Conservation (phyloP, 1,140 invertebrate species). For the Stegodyphus mimosarum region DNA sequence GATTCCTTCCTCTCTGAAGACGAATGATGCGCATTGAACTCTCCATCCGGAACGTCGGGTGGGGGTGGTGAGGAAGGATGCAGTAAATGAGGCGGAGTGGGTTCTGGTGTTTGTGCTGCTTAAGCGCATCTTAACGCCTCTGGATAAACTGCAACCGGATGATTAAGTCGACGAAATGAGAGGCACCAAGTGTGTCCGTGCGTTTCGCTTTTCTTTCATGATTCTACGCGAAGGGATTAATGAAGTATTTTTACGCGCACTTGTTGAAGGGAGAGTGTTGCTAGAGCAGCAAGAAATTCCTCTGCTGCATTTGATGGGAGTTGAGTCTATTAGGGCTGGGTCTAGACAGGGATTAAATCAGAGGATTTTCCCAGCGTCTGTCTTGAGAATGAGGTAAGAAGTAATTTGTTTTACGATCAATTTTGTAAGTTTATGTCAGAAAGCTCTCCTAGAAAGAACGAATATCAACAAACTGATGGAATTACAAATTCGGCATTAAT, state of each 20-base stretch:
- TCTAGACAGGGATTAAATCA: too few species aligned
- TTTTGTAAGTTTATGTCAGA: too few species aligned
- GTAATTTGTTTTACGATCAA: too few species aligned
- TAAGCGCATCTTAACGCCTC: conserved; percentile 50
- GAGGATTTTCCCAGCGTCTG: too few species aligned
- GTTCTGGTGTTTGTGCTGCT: conserved; percentile 47
- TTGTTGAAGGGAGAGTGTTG: conserved; percentile 23
- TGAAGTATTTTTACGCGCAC: conserved; percentile 46
- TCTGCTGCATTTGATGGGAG: too few species aligned
- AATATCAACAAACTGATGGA: too few species aligned
- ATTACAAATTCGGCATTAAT: too few species aligned
- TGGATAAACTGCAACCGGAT: conserved; percentile 43
- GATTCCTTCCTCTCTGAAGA: conserved; percentile 19
- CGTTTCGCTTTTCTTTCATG: not conserved
- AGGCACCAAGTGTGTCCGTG: not conserved
- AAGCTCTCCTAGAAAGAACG: too few species aligned
- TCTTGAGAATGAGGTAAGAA: not conserved
- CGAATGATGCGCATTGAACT: conserved; percentile 12
- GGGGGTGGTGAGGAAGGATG: not conserved
- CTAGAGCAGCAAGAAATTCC: not conserved
- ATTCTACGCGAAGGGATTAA: conserved; percentile 18
- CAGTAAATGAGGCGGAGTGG: conserved; percentile 43
- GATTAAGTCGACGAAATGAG: conserved; percentile 55
- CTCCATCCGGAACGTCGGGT: conserved; percentile 19
- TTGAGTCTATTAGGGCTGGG: too few species aligned